phyloP scores from a whole-genome alignment of 92 coral and sea anemone genomes.

The Plumapathes pennacea region DNA sequence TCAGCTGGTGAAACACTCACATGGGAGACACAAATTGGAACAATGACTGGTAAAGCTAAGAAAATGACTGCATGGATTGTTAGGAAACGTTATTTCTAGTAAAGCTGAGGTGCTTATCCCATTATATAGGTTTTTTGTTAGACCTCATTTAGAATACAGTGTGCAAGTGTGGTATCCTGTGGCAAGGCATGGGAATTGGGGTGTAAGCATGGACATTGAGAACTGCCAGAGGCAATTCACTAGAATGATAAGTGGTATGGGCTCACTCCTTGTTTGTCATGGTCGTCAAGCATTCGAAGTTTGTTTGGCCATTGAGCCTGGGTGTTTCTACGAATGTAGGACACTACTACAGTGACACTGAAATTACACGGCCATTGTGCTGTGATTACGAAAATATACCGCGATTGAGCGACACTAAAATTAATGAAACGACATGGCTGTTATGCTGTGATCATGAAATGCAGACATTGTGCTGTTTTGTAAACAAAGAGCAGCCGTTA shows the following conservation, averaged over 20 bases:
- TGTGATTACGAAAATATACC: no score
- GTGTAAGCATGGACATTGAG: slow-evolving; percentile 7
- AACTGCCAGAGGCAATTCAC: slow-evolving; percentile 15
- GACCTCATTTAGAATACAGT: slow-evolving; percentile 18
- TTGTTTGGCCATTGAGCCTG: no score
- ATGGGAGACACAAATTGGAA: slow-evolving; percentile 1
- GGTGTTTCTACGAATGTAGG: no score
- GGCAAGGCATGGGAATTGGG: slow-evolving; percentile 6
- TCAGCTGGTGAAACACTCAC: not conserved
- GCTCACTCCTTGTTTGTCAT: slow-evolving; percentile 1
- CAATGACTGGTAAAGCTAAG: slow-evolving; percentile 1
- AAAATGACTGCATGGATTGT: not conserved
- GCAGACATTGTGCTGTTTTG: no score
- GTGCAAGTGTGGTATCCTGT: slow-evolving; percentile 22
- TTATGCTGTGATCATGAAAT: no score
- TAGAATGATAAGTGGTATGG: slow-evolving; percentile 9
- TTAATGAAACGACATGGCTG: no score
- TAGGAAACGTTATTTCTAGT: slow-evolving; percentile 7
- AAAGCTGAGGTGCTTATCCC: slow-evolving; percentile 13
- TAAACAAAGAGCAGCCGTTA: no score
- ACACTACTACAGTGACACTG: no score
- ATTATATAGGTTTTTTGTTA: slow-evolving; percentile 11
- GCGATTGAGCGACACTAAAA: no score
- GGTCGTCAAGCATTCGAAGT: no score
- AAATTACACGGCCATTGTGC: no score